Base-by-base conservation (phyloP, 2,888 invertebrate species). In the Unio delphinus region DNA sequence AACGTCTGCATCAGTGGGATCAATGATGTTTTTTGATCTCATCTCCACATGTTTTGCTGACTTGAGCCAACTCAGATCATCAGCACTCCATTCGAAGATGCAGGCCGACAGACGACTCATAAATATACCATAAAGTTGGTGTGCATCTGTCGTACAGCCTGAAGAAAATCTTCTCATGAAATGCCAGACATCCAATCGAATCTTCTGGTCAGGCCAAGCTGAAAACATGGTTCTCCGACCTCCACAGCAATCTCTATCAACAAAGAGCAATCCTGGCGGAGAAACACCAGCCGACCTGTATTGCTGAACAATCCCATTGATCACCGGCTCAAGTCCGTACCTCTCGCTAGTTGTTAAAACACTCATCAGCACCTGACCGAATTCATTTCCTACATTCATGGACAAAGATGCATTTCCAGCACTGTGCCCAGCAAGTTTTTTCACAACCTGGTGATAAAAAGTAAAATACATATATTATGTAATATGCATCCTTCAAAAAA, bases 221-320 rank as follows among this genome's bases (percentile, higher is more conserved):
- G 61, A 55, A 8, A 57, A 61, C 28, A 73, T 61, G 26, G 68
- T 59, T 23, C 61, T 56, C 58, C 61, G 23, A 30, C 63, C 55
- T 7, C 75, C 75, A 70, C 78, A 79, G 67, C 81, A 81, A 62
- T 79, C 78, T 54, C 80, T 62, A 64, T 80, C 81, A n/a, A 78
- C 75, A 59, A 81, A 81, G 62, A 82, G 63, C 4, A 77, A 61
- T 54, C 69, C 28, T 20, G 82, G 80, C 11, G 80, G 74, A 26
- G 63, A 61, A 17, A 73, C 66, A 23, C 59, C 67, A 55, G 78
- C 80, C 55, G 64, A 56, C 4, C 30, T 26, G 63, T 80, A 81
- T 1, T 80, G 66, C 17, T 59, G 56, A 15, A 76, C 62, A 18
- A 78, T n/a, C 18, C 76, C 76, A 59, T 63, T 55, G 3, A 73